Percentiles rank a stretch among this genome's conserved stretches.
phyloP scores from a whole-genome alignment of 2,113 vertebrate genomes.

The Oncorhynchus masou region DNA sequence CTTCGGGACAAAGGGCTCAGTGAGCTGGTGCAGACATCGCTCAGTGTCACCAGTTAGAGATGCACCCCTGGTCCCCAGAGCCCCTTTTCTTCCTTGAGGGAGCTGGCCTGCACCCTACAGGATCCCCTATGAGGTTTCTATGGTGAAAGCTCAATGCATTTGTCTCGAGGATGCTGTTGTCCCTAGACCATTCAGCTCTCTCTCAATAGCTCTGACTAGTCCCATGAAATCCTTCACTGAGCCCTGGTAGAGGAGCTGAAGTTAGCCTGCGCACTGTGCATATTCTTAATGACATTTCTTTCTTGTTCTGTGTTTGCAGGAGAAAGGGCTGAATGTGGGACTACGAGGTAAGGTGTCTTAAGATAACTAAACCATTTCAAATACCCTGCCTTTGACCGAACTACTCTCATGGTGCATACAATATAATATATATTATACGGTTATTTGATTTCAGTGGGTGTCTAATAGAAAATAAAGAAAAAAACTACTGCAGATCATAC shows the following conservation, averaged over 20 bases:
- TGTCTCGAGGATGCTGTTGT: constrained; percentile 53
- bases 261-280: constrained; percentile 8
- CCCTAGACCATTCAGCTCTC: constrained; percentile 57
- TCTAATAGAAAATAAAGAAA: too few species aligned
- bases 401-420: too few species aligned
- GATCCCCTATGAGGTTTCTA: constrained; percentile 52
- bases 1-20: constrained; percentile 63
- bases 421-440: too few species aligned
- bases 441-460: too few species aligned
- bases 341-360: constrained; percentile 87
- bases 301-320: constrained; percentile 70
- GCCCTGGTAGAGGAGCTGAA: constrained; percentile 23
- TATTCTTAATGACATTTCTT: constrained; percentile 37
- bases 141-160: constrained; percentile 49
- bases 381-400: constrained; percentile 3
- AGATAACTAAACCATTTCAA: constrained; percentile 15
- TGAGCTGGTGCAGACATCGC: constrained; percentile 58
- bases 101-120: constrained; percentile 43
- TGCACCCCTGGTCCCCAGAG: constrained; percentile 19
- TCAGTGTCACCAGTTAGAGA: constrained; percentile 53
- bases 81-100: constrained; percentile 31
- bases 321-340: constrained; percentile 94
- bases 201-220: constrained; percentile 56
- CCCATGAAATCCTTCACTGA: constrained; percentile 42
- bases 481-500: too few species aligned